phyloP scores from a whole-genome alignment of 2,113 vertebrate genomes.

The Gallinago jamesoni region DNA sequence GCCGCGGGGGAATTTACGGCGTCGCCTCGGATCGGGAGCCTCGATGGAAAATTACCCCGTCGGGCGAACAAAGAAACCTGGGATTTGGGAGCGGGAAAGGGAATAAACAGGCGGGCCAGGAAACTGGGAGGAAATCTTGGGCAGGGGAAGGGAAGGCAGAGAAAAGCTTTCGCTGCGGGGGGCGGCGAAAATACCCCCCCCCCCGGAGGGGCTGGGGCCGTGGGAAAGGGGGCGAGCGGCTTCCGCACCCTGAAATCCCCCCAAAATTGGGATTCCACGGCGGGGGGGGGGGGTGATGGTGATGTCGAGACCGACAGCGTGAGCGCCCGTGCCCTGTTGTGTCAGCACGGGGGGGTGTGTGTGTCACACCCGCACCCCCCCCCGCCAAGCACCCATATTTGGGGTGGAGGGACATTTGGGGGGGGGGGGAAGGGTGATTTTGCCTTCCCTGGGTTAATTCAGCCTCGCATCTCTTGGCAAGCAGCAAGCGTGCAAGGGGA shows the following conservation, averaged over 20 bases:
- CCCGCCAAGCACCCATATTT: rapidly evolving
- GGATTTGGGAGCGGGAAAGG: slow-evolving; percentile 38
- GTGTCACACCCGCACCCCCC: too few relatives aligned
- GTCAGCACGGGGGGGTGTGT: rapidly evolving
- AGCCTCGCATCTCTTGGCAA: rapidly evolving
- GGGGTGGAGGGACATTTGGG: rapidly evolving
- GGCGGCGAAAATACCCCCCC: neutral
- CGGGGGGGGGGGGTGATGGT: rapidly evolving
- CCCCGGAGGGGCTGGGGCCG: neutral
- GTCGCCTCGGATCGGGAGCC: neutral
- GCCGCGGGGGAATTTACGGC: rapidly evolving
- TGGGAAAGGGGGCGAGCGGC: slow-evolving; percentile 21
- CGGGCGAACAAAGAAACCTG: slow-evolving; percentile 37
- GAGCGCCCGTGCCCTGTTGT: rapidly evolving
- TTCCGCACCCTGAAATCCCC: rapidly evolving
- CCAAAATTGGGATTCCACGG: rapidly evolving
- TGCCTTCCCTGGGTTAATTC: neutral
- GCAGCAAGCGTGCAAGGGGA: neutral
- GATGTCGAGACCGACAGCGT: too few relatives aligned
- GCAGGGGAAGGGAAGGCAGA: slow-evolving; percentile 61
- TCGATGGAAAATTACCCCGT: slow-evolving; percentile 39
- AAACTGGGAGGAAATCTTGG: slow-evolving; percentile 54
- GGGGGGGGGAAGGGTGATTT: too few relatives aligned
- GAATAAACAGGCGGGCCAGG: slow-evolving; percentile 65
- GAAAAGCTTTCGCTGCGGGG: neutral